These are phyloP conservation scores for Heliconius ismenius DNA, from an alignment of 2,888 invertebrate genomes.

Conservation along the genomic window DNA sequence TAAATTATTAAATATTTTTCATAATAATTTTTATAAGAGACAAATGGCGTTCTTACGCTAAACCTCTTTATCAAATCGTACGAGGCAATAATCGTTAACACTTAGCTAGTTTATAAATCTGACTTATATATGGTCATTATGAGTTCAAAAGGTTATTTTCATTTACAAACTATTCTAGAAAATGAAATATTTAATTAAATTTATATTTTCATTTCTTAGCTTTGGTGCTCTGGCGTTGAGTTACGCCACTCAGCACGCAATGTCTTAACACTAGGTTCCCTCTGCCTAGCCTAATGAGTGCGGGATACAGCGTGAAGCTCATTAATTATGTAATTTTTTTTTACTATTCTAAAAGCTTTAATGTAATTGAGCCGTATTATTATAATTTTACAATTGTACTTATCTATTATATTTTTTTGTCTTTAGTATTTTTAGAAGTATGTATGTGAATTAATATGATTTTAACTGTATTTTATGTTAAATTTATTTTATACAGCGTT, in stretches of 20 bases:
- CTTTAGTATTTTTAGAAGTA: neutral
- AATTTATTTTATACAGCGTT: neutral
- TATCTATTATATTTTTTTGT: neutral
- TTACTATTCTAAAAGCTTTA: neutral
- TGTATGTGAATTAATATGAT: neutral
- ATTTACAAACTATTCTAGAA: neutral
- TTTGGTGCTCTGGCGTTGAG: too few relatives aligned
- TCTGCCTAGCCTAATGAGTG: too few relatives aligned
- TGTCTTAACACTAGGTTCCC: too few relatives aligned
- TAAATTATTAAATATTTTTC: constrained; percentile 1
- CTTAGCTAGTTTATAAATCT: constrained; percentile 14
- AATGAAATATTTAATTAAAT: too few relatives aligned
- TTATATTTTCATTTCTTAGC: too few relatives aligned
- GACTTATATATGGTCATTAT: constrained; percentile 19
- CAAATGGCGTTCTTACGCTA: constrained; percentile 1
- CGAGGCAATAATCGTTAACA: constrained; percentile 21
- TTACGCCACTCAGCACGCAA: too few relatives aligned
- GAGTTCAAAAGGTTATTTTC: constrained; percentile 21
- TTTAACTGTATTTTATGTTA: neutral
- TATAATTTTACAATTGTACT: neutral
- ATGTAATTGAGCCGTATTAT: neutral
- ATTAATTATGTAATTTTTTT: too few relatives aligned
- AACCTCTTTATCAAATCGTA: constrained; percentile 13
- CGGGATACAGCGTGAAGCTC: too few relatives aligned
- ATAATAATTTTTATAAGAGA: neutral